Conservation (phyloP, 1,140 invertebrate genomes). For the Bursaphelenchus mucronatus region DNA sequence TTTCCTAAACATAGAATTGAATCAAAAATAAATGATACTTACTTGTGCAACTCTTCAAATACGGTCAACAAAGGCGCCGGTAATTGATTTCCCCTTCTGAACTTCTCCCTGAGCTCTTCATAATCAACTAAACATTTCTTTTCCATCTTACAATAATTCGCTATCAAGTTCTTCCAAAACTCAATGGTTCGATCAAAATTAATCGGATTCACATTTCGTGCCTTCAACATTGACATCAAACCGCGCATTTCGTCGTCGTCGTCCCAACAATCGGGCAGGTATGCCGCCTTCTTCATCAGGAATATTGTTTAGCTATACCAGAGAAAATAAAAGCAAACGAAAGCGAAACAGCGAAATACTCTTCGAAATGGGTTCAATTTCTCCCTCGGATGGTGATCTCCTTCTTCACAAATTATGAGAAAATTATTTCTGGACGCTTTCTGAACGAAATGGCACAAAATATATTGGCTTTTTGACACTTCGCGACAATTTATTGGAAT, state of each 20-base stretch:
- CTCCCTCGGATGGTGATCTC: background rate
- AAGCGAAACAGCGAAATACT: background rate
- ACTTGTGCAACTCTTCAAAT: slow-evolving; percentile 48
- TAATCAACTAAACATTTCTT: slow-evolving; percentile 46
- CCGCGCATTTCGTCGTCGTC: slow-evolving; percentile 50
- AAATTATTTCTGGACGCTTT: background rate
- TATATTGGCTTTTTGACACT: too few relatives aligned
- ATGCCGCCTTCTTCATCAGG: slow-evolving; percentile 18
- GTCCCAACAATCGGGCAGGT: slow-evolving; percentile 48
- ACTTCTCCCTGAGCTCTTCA: slow-evolving; percentile 48
- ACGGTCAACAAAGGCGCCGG: slow-evolving; percentile 42
- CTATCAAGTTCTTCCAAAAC: slow-evolving; percentile 50
- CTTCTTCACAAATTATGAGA: background rate
- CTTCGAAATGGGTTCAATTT: background rate
- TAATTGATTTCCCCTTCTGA: slow-evolving; percentile 48
- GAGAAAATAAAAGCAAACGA: background rate
- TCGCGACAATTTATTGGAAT: background rate
- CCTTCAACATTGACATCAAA: slow-evolving; percentile 47
- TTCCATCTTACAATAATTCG: slow-evolving; percentile 47
- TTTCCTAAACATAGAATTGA: slow-evolving; percentile 26
- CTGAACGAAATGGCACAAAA: background rate
- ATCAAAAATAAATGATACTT: slow-evolving; percentile 11
- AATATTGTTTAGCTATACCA: background rate
- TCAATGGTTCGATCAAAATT: slow-evolving; percentile 52
- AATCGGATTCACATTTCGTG: slow-evolving; percentile 45